Evolutionary conservation across 2,113 vertebrate genomes (phyloP), one percentile per base, ranked within the genome.

Genomic region (Hydrolagus affinis): DNA sequence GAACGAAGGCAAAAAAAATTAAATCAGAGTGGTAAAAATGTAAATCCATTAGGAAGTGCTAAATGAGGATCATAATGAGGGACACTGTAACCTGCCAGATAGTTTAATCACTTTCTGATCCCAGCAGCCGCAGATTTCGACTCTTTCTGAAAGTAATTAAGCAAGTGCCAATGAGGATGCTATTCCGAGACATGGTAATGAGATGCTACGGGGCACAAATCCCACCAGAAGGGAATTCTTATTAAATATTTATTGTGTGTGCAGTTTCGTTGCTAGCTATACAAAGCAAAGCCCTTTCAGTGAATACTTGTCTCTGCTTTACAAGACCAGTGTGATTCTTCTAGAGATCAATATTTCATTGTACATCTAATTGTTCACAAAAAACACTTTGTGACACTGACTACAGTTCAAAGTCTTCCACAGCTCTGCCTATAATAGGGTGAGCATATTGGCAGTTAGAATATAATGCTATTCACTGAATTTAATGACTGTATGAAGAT

Each of bases 401-500:
- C 87, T 89, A 87, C 90, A 89, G 89, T 91, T 89, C 88, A 93
- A 88, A 87, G 87, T 68, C 90, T 93, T 92, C 90, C 90, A 90
- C 88, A 87, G 89, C 89, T 90, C 90, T 86, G 89, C 90, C 87
- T 93, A 93, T 95, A 94, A 95, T 94, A 91, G 91, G 94, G 91
- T 92, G 93, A 92, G 91, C 92, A 94, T 91, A 93, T 92, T 28
- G 92, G 92, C 90, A 91, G 89, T 19, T 25, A 92, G 92, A 92
- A 92, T 91, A 89, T 60, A 2, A 91, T 91, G 91, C 91, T 93
- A 90, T 92, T 95, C 92, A 91, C 91, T 94, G 93, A 93, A 94
- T 93, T 94, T 94, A 94, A 95, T 94, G 94, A 94, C 92, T 94
- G 93, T 91, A 93, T 93, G 92, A 94, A 94, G 94, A 95, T 94